These are phyloP conservation scores for Umimayanthus kanabou DNA, from an alignment of 92 coral and sea anemone species.

Conservation along the genomic window DNA sequence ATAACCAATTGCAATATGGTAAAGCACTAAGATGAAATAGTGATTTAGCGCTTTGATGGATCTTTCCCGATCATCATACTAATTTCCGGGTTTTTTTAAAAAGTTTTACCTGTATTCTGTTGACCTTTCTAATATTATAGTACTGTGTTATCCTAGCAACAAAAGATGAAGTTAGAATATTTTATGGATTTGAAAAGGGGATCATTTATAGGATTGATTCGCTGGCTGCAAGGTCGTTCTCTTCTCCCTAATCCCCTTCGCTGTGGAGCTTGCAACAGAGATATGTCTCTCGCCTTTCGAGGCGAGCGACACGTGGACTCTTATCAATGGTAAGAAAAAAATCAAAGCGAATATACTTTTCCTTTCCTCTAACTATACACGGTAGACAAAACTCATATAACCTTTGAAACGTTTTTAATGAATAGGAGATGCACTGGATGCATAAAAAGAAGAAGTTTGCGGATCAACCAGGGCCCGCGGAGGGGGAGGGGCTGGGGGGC, in stretches of 20 bases:
- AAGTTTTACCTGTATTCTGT: no score
- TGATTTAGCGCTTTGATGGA: no score
- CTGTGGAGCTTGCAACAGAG: slow-evolving; percentile 42
- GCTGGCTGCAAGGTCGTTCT: slow-evolving; percentile 47
- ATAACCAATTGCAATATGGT: no score
- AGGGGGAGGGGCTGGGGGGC: no score
- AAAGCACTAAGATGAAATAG: no score
- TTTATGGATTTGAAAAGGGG: slow-evolving; percentile 22
- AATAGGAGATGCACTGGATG: slow-evolving; percentile 49
- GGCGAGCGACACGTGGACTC: slow-evolving; percentile 48
- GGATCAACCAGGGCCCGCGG: no score
- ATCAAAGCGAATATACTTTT: no score
- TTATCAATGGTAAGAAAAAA: slow-evolving; percentile 38
- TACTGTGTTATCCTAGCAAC: background rate
- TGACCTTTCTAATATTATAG: no score
- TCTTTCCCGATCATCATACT: no score
- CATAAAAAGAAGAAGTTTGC: slow-evolving; percentile 39
- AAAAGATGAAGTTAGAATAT: slow-evolving; percentile 3
- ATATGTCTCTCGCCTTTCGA: slow-evolving; percentile 27
- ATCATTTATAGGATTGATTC: slow-evolving; percentile 10
- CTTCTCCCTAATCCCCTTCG: slow-evolving; percentile 47
- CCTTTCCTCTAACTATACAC: no score
- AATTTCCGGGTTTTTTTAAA: no score
- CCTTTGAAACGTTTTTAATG: background rate
- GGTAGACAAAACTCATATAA: no score